Evolutionary conservation across 2,797 vertebrate genomes (phyloP).

Genomic region (Phrynocephalus guinanensis): DNA sequence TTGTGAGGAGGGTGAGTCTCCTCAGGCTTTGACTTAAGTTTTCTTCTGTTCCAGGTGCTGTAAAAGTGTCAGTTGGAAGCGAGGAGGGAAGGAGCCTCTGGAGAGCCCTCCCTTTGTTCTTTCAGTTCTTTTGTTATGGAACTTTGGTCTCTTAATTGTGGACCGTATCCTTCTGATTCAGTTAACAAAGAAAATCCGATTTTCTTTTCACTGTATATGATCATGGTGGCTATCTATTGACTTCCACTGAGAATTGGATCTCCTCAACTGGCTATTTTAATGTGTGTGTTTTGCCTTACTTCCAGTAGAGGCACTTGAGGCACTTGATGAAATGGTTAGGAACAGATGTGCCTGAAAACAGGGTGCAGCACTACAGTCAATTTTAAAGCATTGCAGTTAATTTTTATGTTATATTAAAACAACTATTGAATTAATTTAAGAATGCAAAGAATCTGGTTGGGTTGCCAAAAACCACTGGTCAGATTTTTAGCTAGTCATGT

Average conservation of each 20-base stretch:
- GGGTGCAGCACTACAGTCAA: too few relatives aligned
- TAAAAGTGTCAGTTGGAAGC: constrained; percentile 81
- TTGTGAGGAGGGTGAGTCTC: not conserved
- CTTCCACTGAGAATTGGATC: not conserved
- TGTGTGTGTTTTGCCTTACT: too few relatives aligned
- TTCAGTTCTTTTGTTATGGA: constrained; percentile 90
- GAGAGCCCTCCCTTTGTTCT: constrained; percentile 87
- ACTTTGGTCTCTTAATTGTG: constrained; percentile 93
- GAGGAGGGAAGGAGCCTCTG: constrained; percentile 80
- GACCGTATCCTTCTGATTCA: constrained; percentile 91
- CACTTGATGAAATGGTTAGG: too few relatives aligned
- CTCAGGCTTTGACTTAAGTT: not conserved
- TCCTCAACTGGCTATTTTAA: too few relatives aligned
- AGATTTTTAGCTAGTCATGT: not conserved
- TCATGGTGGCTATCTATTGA: not conserved
- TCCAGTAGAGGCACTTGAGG: too few relatives aligned
- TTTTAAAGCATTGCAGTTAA: too few relatives aligned
- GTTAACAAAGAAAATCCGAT: not conserved
- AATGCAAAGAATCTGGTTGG: too few relatives aligned
- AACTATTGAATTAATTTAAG: too few relatives aligned
- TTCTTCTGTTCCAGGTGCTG: constrained; percentile 84
- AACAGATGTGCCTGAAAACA: too few relatives aligned
- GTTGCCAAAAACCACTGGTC: too few relatives aligned
- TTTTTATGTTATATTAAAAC: too few relatives aligned
- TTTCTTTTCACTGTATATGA: too few relatives aligned